Conservation (phyloP, 1,140 invertebrate species). For the Trachelipus rathkii region DNA sequence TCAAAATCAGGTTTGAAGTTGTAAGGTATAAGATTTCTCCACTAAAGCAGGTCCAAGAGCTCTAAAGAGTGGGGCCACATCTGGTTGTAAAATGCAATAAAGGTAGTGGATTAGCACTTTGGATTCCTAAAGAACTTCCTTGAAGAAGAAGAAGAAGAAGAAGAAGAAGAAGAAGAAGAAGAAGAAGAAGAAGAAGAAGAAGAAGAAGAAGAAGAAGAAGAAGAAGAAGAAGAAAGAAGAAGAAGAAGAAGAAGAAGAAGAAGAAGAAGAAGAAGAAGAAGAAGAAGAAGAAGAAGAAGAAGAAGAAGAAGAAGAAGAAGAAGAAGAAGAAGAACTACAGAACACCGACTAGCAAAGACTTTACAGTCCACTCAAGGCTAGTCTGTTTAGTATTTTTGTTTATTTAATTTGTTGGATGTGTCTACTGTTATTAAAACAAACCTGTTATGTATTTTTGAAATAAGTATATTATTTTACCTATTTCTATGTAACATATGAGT, state of each 20-base stretch:
- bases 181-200: neutral
- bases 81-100: neutral
- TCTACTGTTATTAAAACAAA: no score
- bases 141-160: neutral
- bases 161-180: neutral
- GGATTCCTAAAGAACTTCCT: no score
- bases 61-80: slow-evolving; percentile 6
- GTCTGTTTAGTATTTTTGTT: no score
- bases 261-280: neutral
- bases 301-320: slow-evolving; percentile 6
- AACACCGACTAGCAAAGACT: no score
- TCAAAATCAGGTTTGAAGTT: neutral
- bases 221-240: neutral
- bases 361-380: no score
- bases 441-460: no score
- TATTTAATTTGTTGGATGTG: no score
- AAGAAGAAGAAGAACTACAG: neutral
- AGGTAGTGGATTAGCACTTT: neutral
- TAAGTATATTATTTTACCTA: no score
- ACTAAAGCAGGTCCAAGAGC: neutral
- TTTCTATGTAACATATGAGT: no score
- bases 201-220: neutral
- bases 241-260: slow-evolving; percentile 6
- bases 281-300: neutral
- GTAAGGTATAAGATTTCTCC: no score